Evolutionary conservation across 1,140 invertebrate genomes (phyloP), one percentile per base, ranked within the genome.

Genomic region (Caenorhabditis latens): DNA sequence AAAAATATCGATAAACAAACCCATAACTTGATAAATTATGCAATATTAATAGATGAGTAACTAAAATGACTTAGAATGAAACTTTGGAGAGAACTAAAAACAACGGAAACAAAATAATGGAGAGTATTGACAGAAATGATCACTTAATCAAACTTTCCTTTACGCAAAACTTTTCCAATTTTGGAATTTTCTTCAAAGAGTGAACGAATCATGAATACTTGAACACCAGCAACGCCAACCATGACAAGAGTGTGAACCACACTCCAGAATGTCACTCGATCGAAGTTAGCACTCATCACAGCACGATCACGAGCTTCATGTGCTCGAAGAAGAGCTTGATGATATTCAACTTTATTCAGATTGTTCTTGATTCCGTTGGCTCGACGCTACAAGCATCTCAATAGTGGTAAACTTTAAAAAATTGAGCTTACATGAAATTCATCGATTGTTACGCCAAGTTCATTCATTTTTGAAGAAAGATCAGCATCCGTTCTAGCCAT

Each of bases 231-330:
- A 14, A 93, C 93, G 24, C 89, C 84, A 11, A 93, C 71, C 93
- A 94, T 93, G 9, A 93, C 85, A 40, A 91, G 87, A 6, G 93
- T 88, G 87, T 93, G 92, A 6, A 93, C 55, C 43, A 90, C 86
- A 2, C 93, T 93, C 88, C 93, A 92, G 46, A 90, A 90, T 87
- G 93, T 93, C 9, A 94, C 93, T 24, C 93, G 89, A 48, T 92
- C 91, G 90, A 93, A 93, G 86, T 93, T 93, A 16, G 89, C 87
- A 84, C 93, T 93, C 58, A 91, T 90, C 19, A 91, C 90, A 83
- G 92, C 92, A 32, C 93, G 90, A 85, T 94, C 93, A 58, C 92
- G 86, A 4, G 93, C 90, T 87, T 94, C 93, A 83, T 91, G 91
- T 86, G 92, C 92, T 53, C 90, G 90, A 24, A 94, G 89, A 46